Percentiles rank a stretch among this genome's conserved stretches.
Conservation (phyloP, 2,888 invertebrate genomes). For the Spodoptera exigua region DNA sequence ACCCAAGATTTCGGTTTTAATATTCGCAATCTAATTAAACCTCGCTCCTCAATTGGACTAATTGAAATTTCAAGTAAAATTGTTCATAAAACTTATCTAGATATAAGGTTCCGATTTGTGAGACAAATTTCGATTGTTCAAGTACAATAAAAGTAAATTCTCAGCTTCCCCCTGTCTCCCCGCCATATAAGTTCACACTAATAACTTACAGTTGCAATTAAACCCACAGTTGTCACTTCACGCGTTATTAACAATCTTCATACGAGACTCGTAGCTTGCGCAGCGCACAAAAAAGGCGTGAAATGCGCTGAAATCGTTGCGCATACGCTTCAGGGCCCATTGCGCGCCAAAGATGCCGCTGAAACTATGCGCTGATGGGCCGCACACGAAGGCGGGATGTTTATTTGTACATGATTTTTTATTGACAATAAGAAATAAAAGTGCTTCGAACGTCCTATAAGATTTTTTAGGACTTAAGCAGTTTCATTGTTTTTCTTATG, state of each 20-base stretch:
- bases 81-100: not conserved
- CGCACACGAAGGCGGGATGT: constrained; percentile 78
- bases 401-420: constrained; percentile 52
- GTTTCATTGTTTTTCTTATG: constrained; percentile 9
- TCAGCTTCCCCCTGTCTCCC: constrained; percentile 38
- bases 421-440: constrained; percentile 18
- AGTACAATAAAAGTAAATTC: constrained; percentile 27
- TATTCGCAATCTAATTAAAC: too few species aligned
- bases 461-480: not conserved
- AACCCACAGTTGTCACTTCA: constrained; percentile 80
- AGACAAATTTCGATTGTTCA: constrained; percentile 10
- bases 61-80: too few species aligned
- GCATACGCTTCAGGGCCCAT: constrained; percentile 84
- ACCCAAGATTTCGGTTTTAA: too few species aligned
- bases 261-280: constrained; percentile 67
- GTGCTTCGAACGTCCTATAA: constrained; percentile 13
- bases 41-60: too few species aligned
- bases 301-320: constrained; percentile 82
- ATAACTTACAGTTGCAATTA: constrained; percentile 75
- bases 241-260: constrained; percentile 78
- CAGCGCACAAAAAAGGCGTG: constrained; percentile 82
- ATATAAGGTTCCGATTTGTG: not conserved
- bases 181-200: constrained; percentile 50
- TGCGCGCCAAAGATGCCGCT: constrained; percentile 82
- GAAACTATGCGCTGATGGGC: constrained; percentile 81